Evolutionary conservation across 1,140 invertebrate genomes (phyloP), one percentile per base, ranked within the genome.

Genomic region (Bombus difficillimus): DNA sequence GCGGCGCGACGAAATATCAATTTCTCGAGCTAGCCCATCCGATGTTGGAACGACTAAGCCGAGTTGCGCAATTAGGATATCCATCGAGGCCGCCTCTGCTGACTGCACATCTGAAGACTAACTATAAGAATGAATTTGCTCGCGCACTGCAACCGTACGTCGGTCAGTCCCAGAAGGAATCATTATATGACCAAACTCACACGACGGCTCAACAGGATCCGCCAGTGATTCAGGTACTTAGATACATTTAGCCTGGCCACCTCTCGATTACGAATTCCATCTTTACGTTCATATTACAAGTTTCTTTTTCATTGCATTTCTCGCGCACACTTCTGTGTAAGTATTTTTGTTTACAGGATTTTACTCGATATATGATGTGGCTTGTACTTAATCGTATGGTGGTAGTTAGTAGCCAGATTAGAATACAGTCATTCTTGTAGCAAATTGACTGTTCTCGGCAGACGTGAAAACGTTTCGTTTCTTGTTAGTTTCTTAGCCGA

Each of bases 11-110:
- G 81, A 97, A 97, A 90, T 97, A 97, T 92, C 97, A 97, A 91
- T 97, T 97, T 93, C 95, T 97, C 15, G 97, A 97, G 87, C 93
- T 97, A 73, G 97, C 96, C 25, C 97, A 97, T 86, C 96, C 96
- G 22, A 96, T 97, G 94, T 95, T 97, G 86, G 97, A 97, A 64
- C 94, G 97, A 71, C 92, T 97, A 37, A 94, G 95, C 39, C 95
- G 96, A 64, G 96, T 97, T 41, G 96, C 97, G 0, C 96, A 97
- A 90, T 93, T 97, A 12, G 96, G 96, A n/a, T 96, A 97, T 90
- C 96, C 97, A 0, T 95, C 96, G 57, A 96, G 96, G 95, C 97
- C 95, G 73, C 93, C 93, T 1, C 57, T 95, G 0, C 79, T 95
- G 41, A 92, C 88, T 3, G 92, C 92, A 0, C 91, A 94, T 77